Evolutionary conservation across 2,113 vertebrate genomes (phyloP).

Genomic region (Neolamprologus kungweensis): DNA sequence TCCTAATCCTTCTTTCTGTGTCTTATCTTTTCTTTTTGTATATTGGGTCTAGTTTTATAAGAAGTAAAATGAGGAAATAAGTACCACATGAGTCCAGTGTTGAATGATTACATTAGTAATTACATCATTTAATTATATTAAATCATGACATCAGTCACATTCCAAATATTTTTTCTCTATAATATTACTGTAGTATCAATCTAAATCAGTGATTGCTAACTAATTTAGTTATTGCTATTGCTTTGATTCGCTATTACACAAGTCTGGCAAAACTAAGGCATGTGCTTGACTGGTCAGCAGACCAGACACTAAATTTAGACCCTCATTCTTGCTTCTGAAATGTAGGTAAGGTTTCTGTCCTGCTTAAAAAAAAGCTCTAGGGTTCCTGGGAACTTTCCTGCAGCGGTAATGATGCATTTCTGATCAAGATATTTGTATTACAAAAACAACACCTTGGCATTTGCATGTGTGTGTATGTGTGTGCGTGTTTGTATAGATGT

Average conservation of each 20-base stretch:
- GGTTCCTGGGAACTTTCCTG: not conserved
- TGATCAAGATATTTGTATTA: not conserved
- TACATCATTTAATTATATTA: not conserved
- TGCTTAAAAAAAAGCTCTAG: not conserved
- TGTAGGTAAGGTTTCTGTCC: not conserved
- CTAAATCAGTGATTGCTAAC: not conserved
- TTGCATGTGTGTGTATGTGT: not conserved
- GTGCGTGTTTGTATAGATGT: not conserved
- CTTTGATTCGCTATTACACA: not conserved
- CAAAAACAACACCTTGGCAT: not conserved
- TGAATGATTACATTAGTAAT: not conserved
- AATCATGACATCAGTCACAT: not conserved
- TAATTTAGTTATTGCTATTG: not conserved
- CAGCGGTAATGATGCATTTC: not conserved
- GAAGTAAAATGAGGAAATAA: not conserved
- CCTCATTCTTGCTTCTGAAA: not conserved
- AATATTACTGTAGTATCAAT: not conserved
- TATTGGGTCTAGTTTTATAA: not conserved
- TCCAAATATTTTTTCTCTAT: not conserved
- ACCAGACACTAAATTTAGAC: not conserved
- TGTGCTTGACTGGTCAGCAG: not conserved
- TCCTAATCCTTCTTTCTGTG: not conserved
- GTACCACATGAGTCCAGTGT: not conserved
- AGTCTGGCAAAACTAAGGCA: not conserved
- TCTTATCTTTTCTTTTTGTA: not conserved